phyloP scores from a whole-genome alignment of 2,888 invertebrate genomes.

The Chrysina gloriosa region DNA sequence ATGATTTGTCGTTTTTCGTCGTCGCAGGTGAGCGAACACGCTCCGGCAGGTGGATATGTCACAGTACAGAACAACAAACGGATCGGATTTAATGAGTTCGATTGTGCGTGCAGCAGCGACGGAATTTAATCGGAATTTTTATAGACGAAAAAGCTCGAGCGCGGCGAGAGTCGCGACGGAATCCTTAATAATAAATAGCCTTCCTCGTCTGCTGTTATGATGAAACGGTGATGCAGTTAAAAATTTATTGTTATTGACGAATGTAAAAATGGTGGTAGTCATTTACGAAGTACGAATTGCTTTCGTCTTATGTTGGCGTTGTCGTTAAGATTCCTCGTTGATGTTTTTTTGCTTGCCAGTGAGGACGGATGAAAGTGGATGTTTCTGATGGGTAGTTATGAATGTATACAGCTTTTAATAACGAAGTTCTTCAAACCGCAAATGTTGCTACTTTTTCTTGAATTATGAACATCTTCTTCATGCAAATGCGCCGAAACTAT shows the following conservation, averaged over 20 bases:
- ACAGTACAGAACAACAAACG: constrained; percentile 22
- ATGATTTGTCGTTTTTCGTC: constrained; percentile 12
- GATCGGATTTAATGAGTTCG: constrained; percentile 32
- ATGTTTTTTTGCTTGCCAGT: too few species aligned
- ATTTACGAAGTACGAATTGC: too few species aligned
- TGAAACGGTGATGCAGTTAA: neutral
- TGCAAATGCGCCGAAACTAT: too few species aligned
- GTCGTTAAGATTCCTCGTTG: too few species aligned
- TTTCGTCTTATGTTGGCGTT: too few species aligned
- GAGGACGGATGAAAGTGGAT: too few species aligned
- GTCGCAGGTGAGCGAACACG: constrained; percentile 31
- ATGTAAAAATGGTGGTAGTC: too few species aligned
- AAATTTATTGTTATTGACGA: constrained; percentile 17
- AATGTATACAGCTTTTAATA: too few species aligned
- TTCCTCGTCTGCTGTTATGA: constrained; percentile 7
- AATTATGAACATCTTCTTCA: too few species aligned
- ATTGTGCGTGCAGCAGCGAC: constrained; percentile 31
- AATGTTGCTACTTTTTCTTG: too few species aligned
- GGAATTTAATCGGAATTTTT: constrained; percentile 31
- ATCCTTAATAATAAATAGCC: constrained; percentile 12
- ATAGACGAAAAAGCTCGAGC: constrained; percentile 20
- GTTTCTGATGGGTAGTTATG: too few species aligned
- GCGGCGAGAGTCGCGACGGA: neutral
- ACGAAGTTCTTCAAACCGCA: too few species aligned
- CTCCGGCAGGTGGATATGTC: constrained; percentile 26